Base-by-base conservation (phyloP, 2,113 vertebrate species). In the Microcebus jonahi region DNA sequence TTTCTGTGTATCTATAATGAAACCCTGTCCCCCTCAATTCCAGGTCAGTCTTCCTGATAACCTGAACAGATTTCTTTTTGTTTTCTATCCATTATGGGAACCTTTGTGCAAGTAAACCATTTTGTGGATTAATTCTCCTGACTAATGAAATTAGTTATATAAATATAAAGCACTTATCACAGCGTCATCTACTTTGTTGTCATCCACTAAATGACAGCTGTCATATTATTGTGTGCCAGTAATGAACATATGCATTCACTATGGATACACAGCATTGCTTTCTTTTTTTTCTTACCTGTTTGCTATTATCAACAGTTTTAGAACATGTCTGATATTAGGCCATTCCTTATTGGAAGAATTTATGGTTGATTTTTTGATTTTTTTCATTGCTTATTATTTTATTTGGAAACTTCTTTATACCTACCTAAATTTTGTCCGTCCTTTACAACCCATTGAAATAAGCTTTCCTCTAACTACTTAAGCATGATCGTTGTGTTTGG, bases 351-450 rank as follows among this genome's bases (percentile, higher is more conserved):
- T 93, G 73, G 76, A 82, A 81, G 81, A 90, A 89, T 48, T 50
- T 87, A 18, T 13, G 8, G 48, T 63, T 75, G 11, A 67, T 61
- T 91, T 96, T 87, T 85, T 71, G 27, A 76, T 67, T 61, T 91
- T 96, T 87, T 90, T 63, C 50, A 82, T 75, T 34, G 18, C 70
- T 79, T 89, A 48, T 42, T 88, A 82, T 91, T 94, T 94, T 91
- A 42, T 96, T 94, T 91, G 50, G 79, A 91, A 88, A 45, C 59
- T 57, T 84, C 6, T 57, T 91, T 82, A 67, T 59, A 21, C n/a
- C 36, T 27, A 65, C 57, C 0, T 76, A 76, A 91, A 87, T 94
- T 31, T 75, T 91, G 73, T 48, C 53, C 7, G 29, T 88, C 34
- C 36, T 95, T 95, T 10, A 81, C 34, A 92, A 75, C 42, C 34